Evolutionary conservation across 2,113 vertebrate genomes (phyloP).

Genomic region (Odontophorus gujanensis): DNA sequence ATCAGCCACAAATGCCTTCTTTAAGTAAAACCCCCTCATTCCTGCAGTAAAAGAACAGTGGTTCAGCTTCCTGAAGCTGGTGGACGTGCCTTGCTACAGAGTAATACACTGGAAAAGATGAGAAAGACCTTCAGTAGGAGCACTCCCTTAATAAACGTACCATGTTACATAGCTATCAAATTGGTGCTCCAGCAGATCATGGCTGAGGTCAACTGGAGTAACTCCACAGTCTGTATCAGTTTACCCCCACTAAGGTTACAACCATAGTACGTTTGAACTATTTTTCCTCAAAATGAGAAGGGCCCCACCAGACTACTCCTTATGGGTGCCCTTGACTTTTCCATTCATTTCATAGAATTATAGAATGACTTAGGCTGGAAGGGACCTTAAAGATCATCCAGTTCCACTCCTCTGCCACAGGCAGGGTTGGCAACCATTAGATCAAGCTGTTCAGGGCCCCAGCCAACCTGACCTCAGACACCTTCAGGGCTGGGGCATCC

Average conservation of each 20-base stretch:
- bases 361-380: too few relatives aligned
- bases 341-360: not conserved
- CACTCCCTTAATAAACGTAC: not conserved
- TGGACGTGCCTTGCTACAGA: not conserved
- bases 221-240: not conserved
- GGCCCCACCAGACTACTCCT: not conserved
- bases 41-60: not conserved
- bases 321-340: not conserved
- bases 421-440: too few relatives aligned
- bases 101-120: not conserved
- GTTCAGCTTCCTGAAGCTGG: not conserved
- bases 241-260: not conserved
- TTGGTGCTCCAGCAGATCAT: not conserved
- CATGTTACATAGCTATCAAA: not conserved
- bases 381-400: too few relatives aligned
- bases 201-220: not conserved
- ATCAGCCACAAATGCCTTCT: too few relatives aligned
- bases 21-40: not conserved
- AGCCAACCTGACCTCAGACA: too few relatives aligned
- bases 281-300: not conserved
- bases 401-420: too few relatives aligned
- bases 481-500: too few relatives aligned
- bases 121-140: not conserved
- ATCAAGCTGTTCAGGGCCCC: too few relatives aligned
- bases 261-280: not conserved